Base-by-base conservation (phyloP, 2,888 invertebrate genomes). In the Callinectes sapidus region DNA sequence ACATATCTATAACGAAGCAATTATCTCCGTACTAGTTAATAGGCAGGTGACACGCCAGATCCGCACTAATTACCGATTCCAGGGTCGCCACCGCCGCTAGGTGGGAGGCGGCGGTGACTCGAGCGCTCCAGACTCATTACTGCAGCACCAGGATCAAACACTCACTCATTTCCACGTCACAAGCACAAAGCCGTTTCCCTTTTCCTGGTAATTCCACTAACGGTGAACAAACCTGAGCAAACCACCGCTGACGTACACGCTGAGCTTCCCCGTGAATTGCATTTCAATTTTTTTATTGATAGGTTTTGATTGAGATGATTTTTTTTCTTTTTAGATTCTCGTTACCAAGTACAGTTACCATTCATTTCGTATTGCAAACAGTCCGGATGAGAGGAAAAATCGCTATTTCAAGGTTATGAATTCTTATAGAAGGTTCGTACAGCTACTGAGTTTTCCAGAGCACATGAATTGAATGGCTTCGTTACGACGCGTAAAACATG, bases 1-100 rank as follows among this genome's bases (percentile, higher is more conserved):
- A 81, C 81, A 81, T 81, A 81, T 81, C 81, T 81, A 81, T 81
- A 81, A 81, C 35, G 81, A 81, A 81, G 81, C 81, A 81, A 81
- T 81, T 81, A 81, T 81, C 81, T 81, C 8, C 81, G 35, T 81
- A 35, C 32, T n/a, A 81, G 81, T 81, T 35, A 81, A 81, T 35
- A 81, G 81, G 35, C 81, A 81, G 35, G 32, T 81, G 81, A 81
- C 81, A 35, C 35, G 81, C 32, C 81, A 81, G 35, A 81, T 32
- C 81, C 81, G 35, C 32, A 81, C 35, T 81, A 81, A 81, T 81
- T 81, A 81, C 81, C 16, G 81, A 81, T 81, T 1, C 32, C 81
- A 35, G 81, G 81, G 81, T 35, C 81, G 71, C 77, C 77, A 6
- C 77, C 32, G 77, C 81, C 10, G 81, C 16, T 81, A 35, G 81